These are phyloP conservation scores for Thinocorus orbignyianus DNA, from an alignment of 2,113 vertebrate species.

Conservation along the genomic window DNA sequence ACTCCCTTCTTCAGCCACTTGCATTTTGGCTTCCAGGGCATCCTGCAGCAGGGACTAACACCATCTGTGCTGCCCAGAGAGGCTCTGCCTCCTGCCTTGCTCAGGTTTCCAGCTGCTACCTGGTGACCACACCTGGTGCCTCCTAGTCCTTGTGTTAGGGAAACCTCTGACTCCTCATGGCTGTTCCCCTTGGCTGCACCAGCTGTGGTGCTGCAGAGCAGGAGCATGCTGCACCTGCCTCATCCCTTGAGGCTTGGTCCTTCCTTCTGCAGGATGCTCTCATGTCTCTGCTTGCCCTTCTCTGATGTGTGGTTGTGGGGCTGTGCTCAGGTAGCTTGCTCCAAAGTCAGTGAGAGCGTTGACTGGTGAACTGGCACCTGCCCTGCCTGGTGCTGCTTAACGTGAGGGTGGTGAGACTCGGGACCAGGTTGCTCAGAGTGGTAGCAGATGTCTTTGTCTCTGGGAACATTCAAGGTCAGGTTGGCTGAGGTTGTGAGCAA, in stretches of 20 bases:
- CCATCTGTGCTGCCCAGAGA: background rate
- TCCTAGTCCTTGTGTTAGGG: background rate
- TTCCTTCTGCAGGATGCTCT: background rate
- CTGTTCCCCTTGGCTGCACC: background rate
- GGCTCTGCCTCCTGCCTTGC: background rate
- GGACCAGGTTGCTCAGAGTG: background rate
- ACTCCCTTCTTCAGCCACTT: background rate
- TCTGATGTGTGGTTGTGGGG: accelerated
- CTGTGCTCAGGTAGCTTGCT: background rate
- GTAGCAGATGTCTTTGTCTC: background rate
- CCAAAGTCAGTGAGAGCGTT: background rate
- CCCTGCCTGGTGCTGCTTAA: background rate
- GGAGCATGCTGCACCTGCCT: background rate
- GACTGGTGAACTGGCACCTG: background rate
- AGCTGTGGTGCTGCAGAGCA: background rate
- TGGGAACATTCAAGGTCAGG: background rate
- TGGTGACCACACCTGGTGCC: background rate
- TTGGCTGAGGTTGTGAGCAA: accelerated
- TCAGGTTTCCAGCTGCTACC: background rate
- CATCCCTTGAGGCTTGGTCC: background rate
- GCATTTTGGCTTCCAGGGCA: background rate
- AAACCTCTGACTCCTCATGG: background rate
- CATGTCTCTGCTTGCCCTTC: background rate
- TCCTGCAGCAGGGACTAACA: background rate
- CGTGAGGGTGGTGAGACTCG: background rate